Evolutionary conservation across 2,113 vertebrate genomes (phyloP), one percentile per base, ranked within the genome.

Genomic region (Oenanthe melanoleuca): DNA sequence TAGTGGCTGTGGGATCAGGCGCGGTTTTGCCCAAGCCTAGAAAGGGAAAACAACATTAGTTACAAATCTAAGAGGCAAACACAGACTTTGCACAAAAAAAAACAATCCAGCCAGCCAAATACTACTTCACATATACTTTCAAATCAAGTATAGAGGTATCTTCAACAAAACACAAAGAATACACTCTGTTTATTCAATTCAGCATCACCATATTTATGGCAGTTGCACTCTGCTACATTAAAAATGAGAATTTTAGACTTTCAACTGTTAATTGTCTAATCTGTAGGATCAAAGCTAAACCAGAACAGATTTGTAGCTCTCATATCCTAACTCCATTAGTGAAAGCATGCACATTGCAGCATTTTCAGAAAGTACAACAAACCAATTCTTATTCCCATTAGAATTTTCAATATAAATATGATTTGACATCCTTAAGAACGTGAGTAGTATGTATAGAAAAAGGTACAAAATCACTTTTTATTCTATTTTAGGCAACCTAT

Each of bases 1-100:
- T 96, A 16, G 98, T 97, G 31, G 98, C 98, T 17, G 96, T 93
- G 42, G 99, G 99, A 96, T 99, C 99, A 31, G 99, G 99, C 7
- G 99, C 98, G 2, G 98, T 99, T 98, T 99, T 98, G 60, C 99
- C 99, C 98, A 99, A 94, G 97, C 99, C 99, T 99, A 89, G 18
- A 90, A 65, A 84, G 72, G 44, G 60, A 64, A 93, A 91, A 91
- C 65, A 16, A 42, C 8, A 66, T 23, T 18, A 92, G 56, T 84
- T 92, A 69, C 49, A 71, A 45, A 64, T 38, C 70, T 71, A 59
- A 22, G 80, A 88, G n/a, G n/a, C 24, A 66, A 75, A 82, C 12
- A 63, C 20, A 87, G 45, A 86, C 40, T 64, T 80, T 55, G 38
- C 34, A 61, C 14, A 42, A 52, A 37, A 44, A 91, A 59, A 74